phyloP scores from a whole-genome alignment of 2,888 invertebrate species.

The Zeuzera pyrina region DNA sequence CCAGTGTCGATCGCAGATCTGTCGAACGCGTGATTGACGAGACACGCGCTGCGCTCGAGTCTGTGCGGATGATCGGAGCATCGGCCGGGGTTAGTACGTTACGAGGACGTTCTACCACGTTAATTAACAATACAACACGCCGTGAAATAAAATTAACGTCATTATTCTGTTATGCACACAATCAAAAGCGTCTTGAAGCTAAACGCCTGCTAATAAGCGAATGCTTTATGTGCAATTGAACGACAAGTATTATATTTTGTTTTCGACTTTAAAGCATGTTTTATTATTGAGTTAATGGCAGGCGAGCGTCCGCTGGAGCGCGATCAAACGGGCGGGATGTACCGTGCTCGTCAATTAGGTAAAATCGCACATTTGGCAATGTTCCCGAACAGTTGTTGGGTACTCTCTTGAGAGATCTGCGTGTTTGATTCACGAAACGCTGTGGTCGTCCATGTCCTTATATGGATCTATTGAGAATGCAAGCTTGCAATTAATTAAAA shows the following conservation, averaged over 20 bases:
- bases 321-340: constrained; percentile 54
- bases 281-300: constrained; percentile 35
- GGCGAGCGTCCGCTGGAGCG: constrained; percentile 32
- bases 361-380: constrained; percentile 61
- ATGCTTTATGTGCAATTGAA: no score
- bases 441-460: constrained; percentile 31
- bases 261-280: constrained; percentile 18
- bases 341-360: constrained; percentile 59
- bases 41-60: constrained; percentile 20
- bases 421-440: constrained; percentile 36
- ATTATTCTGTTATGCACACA: no score
- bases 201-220: no score
- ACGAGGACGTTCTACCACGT: constrained; percentile 21
- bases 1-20: constrained; percentile 35
- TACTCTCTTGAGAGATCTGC: constrained; percentile 26
- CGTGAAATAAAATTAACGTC: no score
- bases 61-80: constrained; percentile 17
- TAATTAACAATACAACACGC: constrained; percentile 39
- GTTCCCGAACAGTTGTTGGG: constrained; percentile 55
- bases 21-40: constrained; percentile 34
- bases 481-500: no score
- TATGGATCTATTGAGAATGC: constrained; percentile 32
- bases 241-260: constrained; percentile 22
- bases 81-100: constrained; percentile 6
- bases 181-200: no score